Evolutionary conservation across 1,140 invertebrate species (phyloP).

Genomic region (Elysia chlorotica): DNA sequence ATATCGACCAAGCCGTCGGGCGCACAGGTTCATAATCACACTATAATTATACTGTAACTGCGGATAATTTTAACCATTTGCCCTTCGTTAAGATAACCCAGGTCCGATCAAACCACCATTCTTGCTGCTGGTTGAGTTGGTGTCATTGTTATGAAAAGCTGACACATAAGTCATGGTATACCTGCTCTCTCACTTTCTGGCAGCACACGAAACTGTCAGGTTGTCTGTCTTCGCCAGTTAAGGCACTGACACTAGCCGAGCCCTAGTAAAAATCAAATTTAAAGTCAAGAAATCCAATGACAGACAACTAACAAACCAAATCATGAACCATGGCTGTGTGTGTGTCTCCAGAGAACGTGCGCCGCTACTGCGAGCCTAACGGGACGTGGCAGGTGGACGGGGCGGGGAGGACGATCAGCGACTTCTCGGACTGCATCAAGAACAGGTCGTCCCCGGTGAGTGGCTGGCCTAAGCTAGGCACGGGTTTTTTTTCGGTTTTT

Average conservation of each 20-base stretch:
- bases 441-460: background rate
- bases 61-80: background rate
- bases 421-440: background rate
- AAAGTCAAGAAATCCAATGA: no score
- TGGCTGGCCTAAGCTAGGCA: background rate
- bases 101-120: background rate
- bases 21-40: background rate
- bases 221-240: background rate
- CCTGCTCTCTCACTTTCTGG: background rate
- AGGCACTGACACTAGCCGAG: background rate
- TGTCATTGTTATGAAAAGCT: no score
- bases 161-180: no score
- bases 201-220: background rate
- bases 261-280: background rate
- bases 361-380: background rate
- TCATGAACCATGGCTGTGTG: no score
- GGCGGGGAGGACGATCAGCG: background rate
- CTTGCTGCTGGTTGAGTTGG: background rate
- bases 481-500: no score
- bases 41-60: background rate
- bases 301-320: no score
- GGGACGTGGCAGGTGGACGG: background rate
- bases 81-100: background rate
- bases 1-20: background rate
- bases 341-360: background rate